These are phyloP conservation scores for Drosophila prostipennis DNA, from an alignment of 2,888 invertebrate species.

Conservation along the genomic window DNA sequence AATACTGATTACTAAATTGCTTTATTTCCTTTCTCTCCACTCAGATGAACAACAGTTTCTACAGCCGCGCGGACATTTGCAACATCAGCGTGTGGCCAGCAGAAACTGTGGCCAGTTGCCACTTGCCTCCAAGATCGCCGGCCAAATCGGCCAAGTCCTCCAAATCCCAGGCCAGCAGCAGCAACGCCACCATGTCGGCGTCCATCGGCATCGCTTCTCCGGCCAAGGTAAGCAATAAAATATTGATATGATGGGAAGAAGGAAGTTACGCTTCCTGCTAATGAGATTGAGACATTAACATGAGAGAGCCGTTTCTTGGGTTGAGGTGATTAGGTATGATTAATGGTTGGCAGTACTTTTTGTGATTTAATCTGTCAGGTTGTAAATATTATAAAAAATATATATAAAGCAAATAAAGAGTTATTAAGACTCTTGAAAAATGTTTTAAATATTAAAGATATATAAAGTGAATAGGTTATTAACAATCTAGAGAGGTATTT, in stretches of 20 bases:
- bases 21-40: slow-evolving; percentile 11
- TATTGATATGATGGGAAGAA: slow-evolving; percentile 4
- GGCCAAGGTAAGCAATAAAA: slow-evolving; percentile 60
- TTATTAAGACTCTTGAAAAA: no score
- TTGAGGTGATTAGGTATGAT: neutral
- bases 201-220: slow-evolving; percentile 51
- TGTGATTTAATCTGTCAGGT: neutral
- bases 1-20: slow-evolving; percentile 1
- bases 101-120: slow-evolving; percentile 44
- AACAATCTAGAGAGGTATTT: neutral
- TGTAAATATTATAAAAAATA: no score
- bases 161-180: slow-evolving; percentile 75
- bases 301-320: neutral
- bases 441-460: no score
- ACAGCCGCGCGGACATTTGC: slow-evolving; percentile 79
- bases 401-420: no score
- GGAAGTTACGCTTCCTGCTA: slow-evolving; percentile 17
- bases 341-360: neutral
- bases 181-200: slow-evolving; percentile 71
- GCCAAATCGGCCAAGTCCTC: slow-evolving; percentile 73
- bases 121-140: slow-evolving; percentile 80
- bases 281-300: slow-evolving; percentile 12
- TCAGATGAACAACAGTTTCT: slow-evolving; percentile 62
- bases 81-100: slow-evolving; percentile 70
- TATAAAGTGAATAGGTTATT: no score